Percentiles rank a stretch among this genome's conserved stretches.
phyloP scores from a whole-genome alignment of 2,113 vertebrate genomes.

The Brachypodius melanocephalos region DNA sequence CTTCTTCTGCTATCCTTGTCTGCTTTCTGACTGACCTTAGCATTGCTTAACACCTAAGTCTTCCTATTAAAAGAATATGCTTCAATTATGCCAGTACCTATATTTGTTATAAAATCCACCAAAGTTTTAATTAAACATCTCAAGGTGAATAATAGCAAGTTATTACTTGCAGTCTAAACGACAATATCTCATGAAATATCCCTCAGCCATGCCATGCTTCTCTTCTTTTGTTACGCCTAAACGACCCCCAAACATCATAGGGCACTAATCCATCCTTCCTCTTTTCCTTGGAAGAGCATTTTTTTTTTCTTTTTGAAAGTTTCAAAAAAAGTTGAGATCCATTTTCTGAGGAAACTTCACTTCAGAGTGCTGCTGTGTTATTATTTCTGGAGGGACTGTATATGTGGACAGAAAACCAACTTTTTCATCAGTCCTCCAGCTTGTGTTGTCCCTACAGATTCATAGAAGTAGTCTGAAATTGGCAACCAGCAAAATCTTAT shows the following conservation, averaged over 20 bases:
- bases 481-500: neutral
- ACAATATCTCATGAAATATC: fast-evolving
- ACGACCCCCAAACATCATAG: neutral
- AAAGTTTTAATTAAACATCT: neutral
- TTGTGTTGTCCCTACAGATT: neutral
- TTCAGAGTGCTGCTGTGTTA: neutral
- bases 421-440: neutral
- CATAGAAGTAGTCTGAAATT: neutral
- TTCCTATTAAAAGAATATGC: neutral
- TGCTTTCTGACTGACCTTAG: neutral
- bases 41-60: neutral
- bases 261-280: neutral
- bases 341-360: neutral
- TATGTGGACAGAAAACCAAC: neutral
- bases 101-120: neutral
- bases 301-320: neutral
- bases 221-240: neutral
- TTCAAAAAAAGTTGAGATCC: neutral
- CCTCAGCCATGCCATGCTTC: neutral
- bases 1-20: fast-evolving
- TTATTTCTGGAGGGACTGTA: neutral
- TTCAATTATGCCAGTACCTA: neutral
- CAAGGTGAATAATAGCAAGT: neutral
- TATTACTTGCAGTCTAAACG: neutral
- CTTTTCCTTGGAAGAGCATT: neutral